Base-by-base conservation (phyloP, 2,888 invertebrate genomes). In the Gymnosoma rotundatum region DNA sequence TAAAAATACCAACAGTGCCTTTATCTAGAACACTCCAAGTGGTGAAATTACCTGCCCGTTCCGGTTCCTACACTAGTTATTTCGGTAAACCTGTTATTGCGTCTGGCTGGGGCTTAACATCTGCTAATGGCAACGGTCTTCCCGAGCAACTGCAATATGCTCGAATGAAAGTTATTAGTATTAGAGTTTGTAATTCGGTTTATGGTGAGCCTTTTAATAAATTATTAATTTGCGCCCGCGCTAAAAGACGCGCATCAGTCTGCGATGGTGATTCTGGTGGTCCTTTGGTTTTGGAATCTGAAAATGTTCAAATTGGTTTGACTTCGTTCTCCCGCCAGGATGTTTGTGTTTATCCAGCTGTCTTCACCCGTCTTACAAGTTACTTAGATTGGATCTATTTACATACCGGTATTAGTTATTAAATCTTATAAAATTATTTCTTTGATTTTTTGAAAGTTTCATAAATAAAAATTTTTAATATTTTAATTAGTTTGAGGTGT, bases 231-330 rank as follows among this genome's bases (percentile, higher is more conserved):
- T 91, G 91, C 67, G 78, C 88, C 0, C 0, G 48, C 25, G 89
- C 90, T 5, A 4, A 78, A 56, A 70, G 69, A 20, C 86, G 86
- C 3, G 20, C 66, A 6, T 91, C 91, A 58, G 89, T 89, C 66
- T 91, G 91, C 87, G 87, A 88, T 45, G 91, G 91, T 56, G 91
- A 92, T 85, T 91, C 91, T 32, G 91, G 91, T 42, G 91, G 91
- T 61, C 91, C 92, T 81, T 86, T 91, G 86, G 87, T 89, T 2
- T 64, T 87, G 12, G 14, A 54, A 2, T 58, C 58, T 6, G 42
- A 0, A 21, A 73, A 73, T 4, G n/a, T 82, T 0, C 87, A 88
- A 83, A 42, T 91, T 67, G 91, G 91, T 84, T 32, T 89, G 18
- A 89, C 90, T 50, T 91, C 92, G 1, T 92, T 89, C 80, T 91